Evolutionary conservation across 2,797 vertebrate genomes (phyloP).

Genomic region (Sebastes alutus): DNA sequence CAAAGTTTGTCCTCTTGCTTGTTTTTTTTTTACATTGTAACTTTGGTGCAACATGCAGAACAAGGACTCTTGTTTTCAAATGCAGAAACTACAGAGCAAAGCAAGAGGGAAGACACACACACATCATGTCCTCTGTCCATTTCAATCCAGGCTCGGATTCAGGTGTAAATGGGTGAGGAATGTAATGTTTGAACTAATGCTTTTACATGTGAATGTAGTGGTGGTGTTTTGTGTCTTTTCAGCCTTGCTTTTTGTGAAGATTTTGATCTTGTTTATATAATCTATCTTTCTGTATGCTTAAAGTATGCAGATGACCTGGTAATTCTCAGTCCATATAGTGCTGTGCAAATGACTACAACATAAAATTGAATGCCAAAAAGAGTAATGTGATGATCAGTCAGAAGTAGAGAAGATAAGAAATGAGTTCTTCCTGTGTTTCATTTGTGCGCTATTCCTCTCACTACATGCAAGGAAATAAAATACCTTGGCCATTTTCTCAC

Average conservation of each 20-base stretch:
- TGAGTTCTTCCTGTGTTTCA: too few species aligned
- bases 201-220: not conserved
- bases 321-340: too few species aligned
- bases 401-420: too few species aligned
- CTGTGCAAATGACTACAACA: too few species aligned
- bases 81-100: conserved; percentile 38
- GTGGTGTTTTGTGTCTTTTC: not conserved
- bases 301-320: too few species aligned
- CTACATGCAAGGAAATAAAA: too few species aligned
- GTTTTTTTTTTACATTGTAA: not conserved
- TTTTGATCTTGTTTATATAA: not conserved
- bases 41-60: not conserved
- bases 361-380: too few species aligned
- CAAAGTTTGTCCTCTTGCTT: not conserved
- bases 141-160: conserved; percentile 82
- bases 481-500: too few species aligned
- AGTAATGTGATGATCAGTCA: too few species aligned
- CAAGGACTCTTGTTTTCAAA: not conserved
- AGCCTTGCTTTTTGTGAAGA: not conserved
- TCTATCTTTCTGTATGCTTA: not conserved
- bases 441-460: too few species aligned
- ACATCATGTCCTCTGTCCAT: conserved; percentile 85
- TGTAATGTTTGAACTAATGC: not conserved
- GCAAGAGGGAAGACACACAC: conserved; percentile 11
- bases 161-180: conserved; percentile 83